Evolutionary conservation across 1,140 invertebrate genomes (phyloP).

Genomic region (Trachymyrmex septentrionalis): DNA sequence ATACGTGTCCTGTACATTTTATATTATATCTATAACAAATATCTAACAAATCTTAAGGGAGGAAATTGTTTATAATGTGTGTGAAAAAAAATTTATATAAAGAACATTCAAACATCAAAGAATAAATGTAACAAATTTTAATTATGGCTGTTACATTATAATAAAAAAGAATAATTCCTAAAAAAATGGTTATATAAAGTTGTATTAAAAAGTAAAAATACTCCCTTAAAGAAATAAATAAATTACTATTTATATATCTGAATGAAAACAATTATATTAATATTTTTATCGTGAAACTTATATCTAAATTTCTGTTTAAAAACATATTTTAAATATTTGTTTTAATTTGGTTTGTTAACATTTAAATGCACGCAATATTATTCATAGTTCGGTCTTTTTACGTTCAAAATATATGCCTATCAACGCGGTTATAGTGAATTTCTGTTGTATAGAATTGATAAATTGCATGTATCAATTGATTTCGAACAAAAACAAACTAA

Average conservation of each 20-base stretch:
- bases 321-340: neutral
- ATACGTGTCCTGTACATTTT: neutral
- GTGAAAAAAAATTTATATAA: too few species aligned
- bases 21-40: neutral
- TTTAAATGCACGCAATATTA: neutral
- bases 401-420: neutral
- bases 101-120: too few species aligned
- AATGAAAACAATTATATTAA: neutral
- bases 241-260: neutral
- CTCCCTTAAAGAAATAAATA: neutral
- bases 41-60: neutral
- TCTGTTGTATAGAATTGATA: neutral
- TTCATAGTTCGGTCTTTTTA: neutral
- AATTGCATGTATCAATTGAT: constrained; percentile 6
- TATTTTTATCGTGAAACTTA: neutral
- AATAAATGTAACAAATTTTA: too few species aligned
- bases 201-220: too few species aligned
- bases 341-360: neutral
- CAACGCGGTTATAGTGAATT: neutral
- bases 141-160: too few species aligned
- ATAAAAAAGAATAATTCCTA: too few species aligned
- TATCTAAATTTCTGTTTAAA: neutral
- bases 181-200: too few species aligned
- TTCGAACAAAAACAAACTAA: neutral
- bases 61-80: too few species aligned